Conservation (phyloP, 2,888 invertebrate genomes). For the Amphiduros pacificus region DNA sequence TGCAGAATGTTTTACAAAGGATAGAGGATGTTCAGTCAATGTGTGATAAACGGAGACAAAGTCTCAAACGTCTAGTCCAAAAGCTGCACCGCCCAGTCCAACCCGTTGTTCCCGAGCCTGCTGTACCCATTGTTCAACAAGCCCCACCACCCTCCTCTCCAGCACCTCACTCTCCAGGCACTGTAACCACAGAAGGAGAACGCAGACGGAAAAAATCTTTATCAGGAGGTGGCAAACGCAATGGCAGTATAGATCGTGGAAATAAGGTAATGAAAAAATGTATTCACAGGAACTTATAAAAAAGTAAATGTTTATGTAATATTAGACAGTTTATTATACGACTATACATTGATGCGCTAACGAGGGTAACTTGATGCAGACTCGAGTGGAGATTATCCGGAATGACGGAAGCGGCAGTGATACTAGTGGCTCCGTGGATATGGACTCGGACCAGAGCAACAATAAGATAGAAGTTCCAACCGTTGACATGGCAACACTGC, state of each 20-base stretch:
- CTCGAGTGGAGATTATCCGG: constrained; percentile 10
- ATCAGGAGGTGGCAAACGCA: not conserved
- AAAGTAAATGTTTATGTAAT: too few species aligned
- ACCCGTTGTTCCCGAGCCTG: constrained; percentile 73
- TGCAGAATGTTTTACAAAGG: constrained; percentile 79
- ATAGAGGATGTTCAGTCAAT: constrained; percentile 92
- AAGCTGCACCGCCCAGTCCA: constrained; percentile 71
- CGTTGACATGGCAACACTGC: constrained; percentile 33
- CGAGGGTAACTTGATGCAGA: too few species aligned
- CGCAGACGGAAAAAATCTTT: constrained; percentile 3
- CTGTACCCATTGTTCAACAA: not conserved
- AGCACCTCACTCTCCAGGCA: not conserved
- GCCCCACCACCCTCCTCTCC: not conserved
- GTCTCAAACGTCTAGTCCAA: constrained; percentile 30
- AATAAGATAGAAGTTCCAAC: too few species aligned
- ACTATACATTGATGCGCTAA: too few species aligned
- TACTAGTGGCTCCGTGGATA: constrained; percentile 25
- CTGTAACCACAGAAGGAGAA: not conserved
- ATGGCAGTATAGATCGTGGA: too few species aligned
- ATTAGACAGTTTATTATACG: too few species aligned
- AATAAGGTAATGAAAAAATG: too few species aligned
- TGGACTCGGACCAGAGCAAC: constrained; percentile 36
- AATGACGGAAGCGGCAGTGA: constrained; percentile 14
- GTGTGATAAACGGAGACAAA: constrained; percentile 77
- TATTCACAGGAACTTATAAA: too few species aligned